These are phyloP conservation scores for Flabesymbios commensalis DNA, from an alignment of 2,888 invertebrate genomes.

Conservation along the genomic window DNA sequence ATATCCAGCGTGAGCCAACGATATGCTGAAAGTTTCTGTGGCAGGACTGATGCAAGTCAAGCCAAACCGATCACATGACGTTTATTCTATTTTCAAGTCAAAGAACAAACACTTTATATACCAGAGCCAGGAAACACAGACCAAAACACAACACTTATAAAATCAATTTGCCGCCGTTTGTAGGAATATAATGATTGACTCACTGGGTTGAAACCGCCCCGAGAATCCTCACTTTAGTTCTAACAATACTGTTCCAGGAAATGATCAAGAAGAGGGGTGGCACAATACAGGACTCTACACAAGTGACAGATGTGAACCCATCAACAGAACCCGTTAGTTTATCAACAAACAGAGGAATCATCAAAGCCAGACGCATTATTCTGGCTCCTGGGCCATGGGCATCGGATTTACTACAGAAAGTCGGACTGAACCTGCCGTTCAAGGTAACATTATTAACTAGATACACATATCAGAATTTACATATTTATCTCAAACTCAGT, in stretches of 20 bases:
- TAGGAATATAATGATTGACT: too few relatives aligned
- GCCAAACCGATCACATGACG: background rate
- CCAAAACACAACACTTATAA: too few relatives aligned
- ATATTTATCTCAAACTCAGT: too few relatives aligned
- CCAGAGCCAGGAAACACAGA: too few relatives aligned
- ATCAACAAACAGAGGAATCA: slow-evolving; percentile 23
- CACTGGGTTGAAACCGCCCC: too few relatives aligned
- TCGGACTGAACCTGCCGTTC: slow-evolving; percentile 50
- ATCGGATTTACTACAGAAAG: slow-evolving; percentile 36
- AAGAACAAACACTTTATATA: background rate
- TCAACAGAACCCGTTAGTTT: slow-evolving; percentile 22
- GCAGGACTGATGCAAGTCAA: too few relatives aligned
- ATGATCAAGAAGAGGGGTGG: slow-evolving; percentile 17
- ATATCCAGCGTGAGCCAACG: too few relatives aligned
- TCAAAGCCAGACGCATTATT: slow-evolving; percentile 43
- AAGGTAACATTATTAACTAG: slow-evolving; percentile 36
- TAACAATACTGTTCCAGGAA: slow-evolving; percentile 12
- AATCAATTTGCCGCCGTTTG: too few relatives aligned
- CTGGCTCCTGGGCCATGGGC: slow-evolving; percentile 58
- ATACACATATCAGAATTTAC: too few relatives aligned
- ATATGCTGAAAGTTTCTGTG: background rate
- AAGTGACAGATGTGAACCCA: slow-evolving; percentile 13
- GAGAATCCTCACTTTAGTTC: too few relatives aligned
- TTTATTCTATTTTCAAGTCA: background rate
- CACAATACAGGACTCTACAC: slow-evolving; percentile 13